These are phyloP conservation scores for Xiphorhynchus elegans DNA, from an alignment of 2,113 vertebrate genomes.

Conservation along the genomic window DNA sequence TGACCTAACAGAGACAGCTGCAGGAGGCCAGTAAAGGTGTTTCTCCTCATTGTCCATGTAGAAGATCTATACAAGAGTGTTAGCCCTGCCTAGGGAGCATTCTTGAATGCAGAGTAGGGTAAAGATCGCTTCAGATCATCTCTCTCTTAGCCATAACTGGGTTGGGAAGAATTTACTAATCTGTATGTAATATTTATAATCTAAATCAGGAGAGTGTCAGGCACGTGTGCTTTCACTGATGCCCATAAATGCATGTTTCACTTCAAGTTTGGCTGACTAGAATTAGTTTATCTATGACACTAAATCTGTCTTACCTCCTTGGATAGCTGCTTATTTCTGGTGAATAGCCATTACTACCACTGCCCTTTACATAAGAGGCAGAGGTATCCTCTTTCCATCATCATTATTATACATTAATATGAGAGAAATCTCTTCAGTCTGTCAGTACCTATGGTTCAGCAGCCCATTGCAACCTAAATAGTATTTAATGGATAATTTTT, in stretches of 20 bases:
- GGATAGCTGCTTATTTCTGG: neutral
- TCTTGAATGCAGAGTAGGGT: neutral
- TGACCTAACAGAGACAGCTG: neutral
- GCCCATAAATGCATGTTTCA: neutral
- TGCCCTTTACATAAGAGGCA: neutral
- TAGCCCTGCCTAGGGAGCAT: neutral
- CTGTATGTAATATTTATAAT: neutral
- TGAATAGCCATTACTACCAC: neutral
- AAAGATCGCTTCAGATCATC: neutral
- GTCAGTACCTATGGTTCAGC: neutral
- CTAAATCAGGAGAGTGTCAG: neutral
- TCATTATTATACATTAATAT: neutral
- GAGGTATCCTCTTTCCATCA: neutral
- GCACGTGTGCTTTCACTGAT: neutral
- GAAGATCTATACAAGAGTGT: neutral
- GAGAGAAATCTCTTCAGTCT: neutral
- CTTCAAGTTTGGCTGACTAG: neutral
- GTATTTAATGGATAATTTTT: neutral
- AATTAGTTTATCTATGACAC: neutral
- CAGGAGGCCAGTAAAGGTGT: neutral
- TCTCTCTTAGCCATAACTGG: neutral
- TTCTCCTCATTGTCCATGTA: neutral
- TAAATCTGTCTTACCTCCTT: neutral
- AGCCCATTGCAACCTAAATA: neutral
- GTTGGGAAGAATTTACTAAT: neutral